Evolutionary conservation across 2,888 invertebrate species (phyloP), one percentile per base, ranked within the genome.

Genomic region (Xanthostigma xanthostigma): DNA sequence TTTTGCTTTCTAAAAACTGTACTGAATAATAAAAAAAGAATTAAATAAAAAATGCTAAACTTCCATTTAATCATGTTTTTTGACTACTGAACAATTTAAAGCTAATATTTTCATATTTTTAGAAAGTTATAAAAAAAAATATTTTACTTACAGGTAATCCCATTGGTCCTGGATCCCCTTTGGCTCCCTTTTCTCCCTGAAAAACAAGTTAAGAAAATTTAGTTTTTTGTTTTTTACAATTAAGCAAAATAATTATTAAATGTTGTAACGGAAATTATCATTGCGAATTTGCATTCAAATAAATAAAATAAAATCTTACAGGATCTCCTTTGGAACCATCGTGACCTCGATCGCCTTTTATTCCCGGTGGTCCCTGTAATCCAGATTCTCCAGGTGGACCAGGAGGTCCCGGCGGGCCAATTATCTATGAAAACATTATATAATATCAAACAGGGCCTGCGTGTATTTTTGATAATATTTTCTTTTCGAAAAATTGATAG

Each of bases 91-190:
- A 6, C 6, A 27, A 27, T 27, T 6, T 6, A 6, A 27, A 27
- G 6, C 27, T 6, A 27, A 27, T 27, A 27, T 27, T 27, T 27
- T 27, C 6, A 6, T 27, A 27, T 6, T 37, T 36, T 6, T 11
- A 12, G 9, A 13, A 34, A 38, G 49, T 13, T 27, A 12, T 44
- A 49, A 39, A 42, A 37, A 11, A 47, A 47, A 46, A 44, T 46
- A 48, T 50, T 51, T 57, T 61, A 84, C 86, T 81, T 77, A 93
- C 93, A 65, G 94, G 94, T 62, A 95, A 72, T 61, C 94, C 95
- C 91, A 94, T 94, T 48, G 93, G 93, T 57, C 95, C 95, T 50
- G 84, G 81, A 66, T 88, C 87, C 50, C 90, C 90, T 66, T 81
- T 84, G 46, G 76, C 73, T 48, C 89, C 89, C 63, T 84, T 82